Conservation (phyloP, 2,888 invertebrate genomes). For the Limnephilus auricula region DNA sequence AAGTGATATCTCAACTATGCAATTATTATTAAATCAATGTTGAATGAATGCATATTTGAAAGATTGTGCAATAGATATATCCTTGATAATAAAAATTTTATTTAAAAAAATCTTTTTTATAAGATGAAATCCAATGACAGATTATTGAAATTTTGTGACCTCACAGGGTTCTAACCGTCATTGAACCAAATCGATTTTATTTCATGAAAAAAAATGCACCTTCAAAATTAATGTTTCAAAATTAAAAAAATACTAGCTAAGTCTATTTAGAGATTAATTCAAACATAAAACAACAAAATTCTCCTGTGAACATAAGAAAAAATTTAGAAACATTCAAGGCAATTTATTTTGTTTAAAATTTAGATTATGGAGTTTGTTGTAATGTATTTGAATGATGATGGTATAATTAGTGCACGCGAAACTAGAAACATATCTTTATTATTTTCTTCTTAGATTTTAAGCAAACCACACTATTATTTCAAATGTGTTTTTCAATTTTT, state of each 20-base stretch:
- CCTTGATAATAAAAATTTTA: background rate
- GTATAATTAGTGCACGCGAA: background rate
- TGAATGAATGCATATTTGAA: background rate
- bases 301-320: background rate
- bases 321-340: too few species aligned
- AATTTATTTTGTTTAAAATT: background rate
- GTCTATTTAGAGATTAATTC: too few species aligned
- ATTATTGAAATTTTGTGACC: too few species aligned
- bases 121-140: background rate
- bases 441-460: constrained; percentile 15
- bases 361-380: background rate
- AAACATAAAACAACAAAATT: background rate
- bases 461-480: constrained; percentile 4
- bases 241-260: too few species aligned
- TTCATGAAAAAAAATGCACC: too few species aligned
- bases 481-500: background rate
- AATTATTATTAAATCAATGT: constrained; percentile 20
- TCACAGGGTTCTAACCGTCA: too few species aligned
- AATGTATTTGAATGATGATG: background rate
- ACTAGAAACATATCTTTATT: constrained; percentile 23
- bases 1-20: constrained; percentile 40
- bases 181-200: too few species aligned
- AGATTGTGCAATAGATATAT: background rate
- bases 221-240: too few species aligned
- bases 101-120: background rate